These are phyloP conservation scores for Trematomus bernacchii DNA, from an alignment of 2,797 vertebrate genomes.

Conservation along the genomic window DNA sequence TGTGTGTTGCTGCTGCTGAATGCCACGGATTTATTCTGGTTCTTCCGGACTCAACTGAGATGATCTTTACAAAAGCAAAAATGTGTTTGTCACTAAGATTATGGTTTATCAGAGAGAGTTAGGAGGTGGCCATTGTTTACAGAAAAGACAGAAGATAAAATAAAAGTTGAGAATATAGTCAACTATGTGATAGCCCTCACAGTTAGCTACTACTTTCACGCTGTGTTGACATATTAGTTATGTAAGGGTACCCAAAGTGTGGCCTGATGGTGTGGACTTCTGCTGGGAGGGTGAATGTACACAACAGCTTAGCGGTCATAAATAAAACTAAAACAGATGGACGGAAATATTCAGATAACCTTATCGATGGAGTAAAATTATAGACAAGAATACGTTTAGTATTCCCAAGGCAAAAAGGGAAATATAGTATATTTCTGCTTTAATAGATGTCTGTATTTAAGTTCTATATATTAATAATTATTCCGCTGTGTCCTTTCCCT, in stretches of 20 bases:
- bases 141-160: not conserved
- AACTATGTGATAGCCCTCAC: not conserved
- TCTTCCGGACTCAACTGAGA: not conserved
- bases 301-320: slow-evolving; percentile 27
- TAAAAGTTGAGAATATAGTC: not conserved
- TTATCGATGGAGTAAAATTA: not conserved
- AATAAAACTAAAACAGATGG: slow-evolving; percentile 37
- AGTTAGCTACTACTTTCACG: not conserved
- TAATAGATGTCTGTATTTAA: no score
- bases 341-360: slow-evolving; percentile 1
- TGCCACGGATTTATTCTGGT: not conserved
- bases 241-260: not conserved
- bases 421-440: not conserved
- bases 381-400: not conserved
- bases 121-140: not conserved
- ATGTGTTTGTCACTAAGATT: not conserved
- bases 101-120: not conserved
- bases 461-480: no score
- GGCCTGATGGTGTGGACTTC: slow-evolving; percentile 20
- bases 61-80: not conserved
- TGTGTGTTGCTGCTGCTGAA: not conserved
- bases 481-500: not conserved
- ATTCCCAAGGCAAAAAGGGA: not conserved
- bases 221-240: slow-evolving; percentile 12
- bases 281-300: slow-evolving; percentile 38